These are phyloP conservation scores for Morpho helenor DNA, from an alignment of 2,888 invertebrate genomes.

Conservation along the genomic window DNA sequence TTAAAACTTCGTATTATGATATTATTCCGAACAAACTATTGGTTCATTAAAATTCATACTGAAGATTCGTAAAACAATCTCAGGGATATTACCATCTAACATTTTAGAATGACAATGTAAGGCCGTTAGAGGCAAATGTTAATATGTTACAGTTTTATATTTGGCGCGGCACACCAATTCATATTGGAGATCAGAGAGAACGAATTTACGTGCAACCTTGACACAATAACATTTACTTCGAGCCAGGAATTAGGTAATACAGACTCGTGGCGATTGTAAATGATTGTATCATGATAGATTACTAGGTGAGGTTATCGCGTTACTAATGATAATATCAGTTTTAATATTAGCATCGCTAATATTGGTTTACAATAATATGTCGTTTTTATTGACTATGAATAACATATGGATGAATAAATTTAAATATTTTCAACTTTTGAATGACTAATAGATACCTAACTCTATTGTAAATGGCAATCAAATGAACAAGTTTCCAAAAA, in stretches of 20 bases:
- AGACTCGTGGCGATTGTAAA: constrained; percentile 32
- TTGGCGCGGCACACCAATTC: constrained; percentile 46
- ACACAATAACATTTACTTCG: constrained; percentile 71
- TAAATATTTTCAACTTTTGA: too few relatives aligned
- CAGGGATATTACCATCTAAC: constrained; percentile 6
- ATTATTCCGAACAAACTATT: too few relatives aligned
- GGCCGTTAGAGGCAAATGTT: constrained; percentile 33
- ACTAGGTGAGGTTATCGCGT: constrained; percentile 19
- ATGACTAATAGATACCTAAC: too few relatives aligned
- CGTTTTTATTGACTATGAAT: too few relatives aligned
- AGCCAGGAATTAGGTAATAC: constrained; percentile 60
- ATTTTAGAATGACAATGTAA: constrained; percentile 31
- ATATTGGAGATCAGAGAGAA: constrained; percentile 41
- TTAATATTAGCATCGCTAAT: too few relatives aligned
- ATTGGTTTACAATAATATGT: too few relatives aligned
- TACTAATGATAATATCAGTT: constrained; percentile 21
- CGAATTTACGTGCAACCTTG: constrained; percentile 49
- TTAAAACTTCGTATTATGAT: too few relatives aligned
- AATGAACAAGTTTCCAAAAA: too few relatives aligned
- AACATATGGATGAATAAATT: too few relatives aligned
- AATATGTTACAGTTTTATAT: constrained; percentile 40
- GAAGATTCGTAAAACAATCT: too few relatives aligned
- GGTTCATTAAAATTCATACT: too few relatives aligned
- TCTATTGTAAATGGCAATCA: too few relatives aligned
- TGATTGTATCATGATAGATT: constrained; percentile 54